Evolutionary conservation across 2,113 vertebrate species (phyloP).

Genomic region (Fulmarus glacialis): DNA sequence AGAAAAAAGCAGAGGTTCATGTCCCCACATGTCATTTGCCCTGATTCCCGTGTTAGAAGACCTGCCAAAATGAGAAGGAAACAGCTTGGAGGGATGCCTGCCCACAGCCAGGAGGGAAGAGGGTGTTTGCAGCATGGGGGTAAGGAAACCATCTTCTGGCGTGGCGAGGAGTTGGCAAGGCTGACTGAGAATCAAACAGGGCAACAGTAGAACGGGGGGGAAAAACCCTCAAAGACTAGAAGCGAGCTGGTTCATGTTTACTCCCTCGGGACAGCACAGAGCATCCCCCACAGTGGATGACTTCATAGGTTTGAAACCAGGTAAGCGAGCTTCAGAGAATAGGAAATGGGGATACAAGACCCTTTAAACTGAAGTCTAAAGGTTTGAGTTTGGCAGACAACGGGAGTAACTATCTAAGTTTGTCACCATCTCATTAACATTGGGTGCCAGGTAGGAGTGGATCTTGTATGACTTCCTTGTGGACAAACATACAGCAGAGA

Average conservation of each 20-base stretch:
- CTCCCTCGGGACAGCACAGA: neutral
- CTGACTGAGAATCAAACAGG: conserved; percentile 15
- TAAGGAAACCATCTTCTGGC: conserved; percentile 31
- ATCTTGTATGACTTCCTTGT: neutral
- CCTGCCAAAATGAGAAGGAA: conserved; percentile 17
- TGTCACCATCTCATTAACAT: neutral
- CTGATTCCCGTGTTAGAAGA: neutral
- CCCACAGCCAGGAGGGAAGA: neutral
- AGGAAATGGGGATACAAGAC: neutral
- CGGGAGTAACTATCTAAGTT: neutral
- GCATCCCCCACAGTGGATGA: conserved; percentile 12
- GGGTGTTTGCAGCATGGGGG: neutral
- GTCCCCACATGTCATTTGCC: conserved; percentile 6
- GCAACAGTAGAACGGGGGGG: neutral
- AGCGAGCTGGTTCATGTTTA: conserved; percentile 7
- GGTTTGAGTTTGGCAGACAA: neutral
- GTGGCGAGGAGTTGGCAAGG: neutral
- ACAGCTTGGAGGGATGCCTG: neutral
- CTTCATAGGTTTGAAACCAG: neutral
- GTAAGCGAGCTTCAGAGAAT: neutral
- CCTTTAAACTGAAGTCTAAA: neutral
- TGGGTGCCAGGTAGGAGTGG: neutral
- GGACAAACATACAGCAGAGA: neutral
- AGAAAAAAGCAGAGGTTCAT: neutral
- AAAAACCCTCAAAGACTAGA: neutral